These are phyloP conservation scores for Rhagonycha lutea DNA, from an alignment of 2,888 invertebrate species.

Conservation along the genomic window DNA sequence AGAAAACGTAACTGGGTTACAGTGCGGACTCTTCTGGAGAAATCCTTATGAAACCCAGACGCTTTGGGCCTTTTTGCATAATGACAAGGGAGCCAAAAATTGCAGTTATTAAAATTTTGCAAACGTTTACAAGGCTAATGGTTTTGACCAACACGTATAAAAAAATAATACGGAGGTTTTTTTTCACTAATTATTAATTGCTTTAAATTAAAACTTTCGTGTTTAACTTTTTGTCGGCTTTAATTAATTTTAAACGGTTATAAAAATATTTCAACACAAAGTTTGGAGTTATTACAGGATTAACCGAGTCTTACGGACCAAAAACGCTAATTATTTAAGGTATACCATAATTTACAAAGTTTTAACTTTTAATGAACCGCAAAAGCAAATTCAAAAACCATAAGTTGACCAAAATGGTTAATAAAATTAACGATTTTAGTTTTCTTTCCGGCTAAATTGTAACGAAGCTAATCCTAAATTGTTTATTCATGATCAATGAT, in stretches of 20 bases:
- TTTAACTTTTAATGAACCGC: slow-evolving; percentile 3
- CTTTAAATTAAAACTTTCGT: not conserved
- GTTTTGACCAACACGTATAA: not conserved
- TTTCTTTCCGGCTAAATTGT: slow-evolving; percentile 4
- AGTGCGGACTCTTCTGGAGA: not conserved
- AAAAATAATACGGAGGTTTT: not conserved
- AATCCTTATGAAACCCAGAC: not conserved
- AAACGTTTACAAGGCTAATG: not conserved
- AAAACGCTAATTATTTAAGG: slow-evolving; percentile 1
- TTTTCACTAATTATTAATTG: not conserved
- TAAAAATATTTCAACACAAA: not conserved
- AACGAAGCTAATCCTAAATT: not conserved
- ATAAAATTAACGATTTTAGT: slow-evolving; percentile 13
- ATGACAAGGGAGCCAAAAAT: not conserved
- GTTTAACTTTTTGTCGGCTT: not conserved
- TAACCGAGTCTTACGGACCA: not conserved
- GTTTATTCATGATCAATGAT: slow-evolving; percentile 5
- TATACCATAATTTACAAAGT: slow-evolving; percentile 1
- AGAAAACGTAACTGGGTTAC: not conserved
- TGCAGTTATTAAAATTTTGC: not conserved
- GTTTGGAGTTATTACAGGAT: not conserved
- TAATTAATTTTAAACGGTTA: not conserved
- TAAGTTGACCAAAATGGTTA: slow-evolving; percentile 13
- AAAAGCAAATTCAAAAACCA: slow-evolving; percentile 8
- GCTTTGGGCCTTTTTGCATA: not conserved